These are phyloP conservation scores for Rhea americana DNA, from an alignment of 2,113 vertebrate species.

Conservation along the genomic window DNA sequence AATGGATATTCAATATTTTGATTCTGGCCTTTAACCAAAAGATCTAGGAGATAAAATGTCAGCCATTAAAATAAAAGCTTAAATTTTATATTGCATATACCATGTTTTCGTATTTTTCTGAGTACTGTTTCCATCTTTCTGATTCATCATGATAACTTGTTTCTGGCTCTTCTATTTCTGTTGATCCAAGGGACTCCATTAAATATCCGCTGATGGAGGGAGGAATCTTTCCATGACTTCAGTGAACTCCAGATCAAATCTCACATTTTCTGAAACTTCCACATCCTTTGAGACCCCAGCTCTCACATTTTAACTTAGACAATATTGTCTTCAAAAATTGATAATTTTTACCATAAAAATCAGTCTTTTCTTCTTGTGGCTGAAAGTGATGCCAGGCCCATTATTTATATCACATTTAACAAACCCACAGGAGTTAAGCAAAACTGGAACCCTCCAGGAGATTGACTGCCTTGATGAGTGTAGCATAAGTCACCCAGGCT, in stretches of 20 bases:
- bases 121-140: neutral
- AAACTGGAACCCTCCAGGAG: constrained; percentile 54
- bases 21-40: neutral
- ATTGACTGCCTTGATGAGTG: constrained; percentile 58
- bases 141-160: constrained; percentile 21
- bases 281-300: constrained; percentile 47
- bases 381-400: constrained; percentile 14
- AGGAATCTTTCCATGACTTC: constrained; percentile 37
- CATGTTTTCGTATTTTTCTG: constrained; percentile 6
- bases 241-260: constrained; percentile 35
- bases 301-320: constrained; percentile 41
- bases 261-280: constrained; percentile 26
- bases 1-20: constrained; percentile 15
- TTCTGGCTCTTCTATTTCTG: constrained; percentile 11
- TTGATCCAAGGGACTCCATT: constrained; percentile 6
- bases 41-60: neutral
- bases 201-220: neutral
- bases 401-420: constrained; percentile 47
- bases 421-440: constrained; percentile 49
- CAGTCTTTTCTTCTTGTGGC: constrained; percentile 29
- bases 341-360: constrained; percentile 24
- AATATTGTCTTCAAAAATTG: constrained; percentile 39
- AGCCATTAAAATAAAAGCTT: neutral
- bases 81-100: constrained; percentile 11
- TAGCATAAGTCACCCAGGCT: constrained; percentile 53